Conservation (phyloP, 2,797 vertebrate genomes). For the Argentina silus region DNA sequence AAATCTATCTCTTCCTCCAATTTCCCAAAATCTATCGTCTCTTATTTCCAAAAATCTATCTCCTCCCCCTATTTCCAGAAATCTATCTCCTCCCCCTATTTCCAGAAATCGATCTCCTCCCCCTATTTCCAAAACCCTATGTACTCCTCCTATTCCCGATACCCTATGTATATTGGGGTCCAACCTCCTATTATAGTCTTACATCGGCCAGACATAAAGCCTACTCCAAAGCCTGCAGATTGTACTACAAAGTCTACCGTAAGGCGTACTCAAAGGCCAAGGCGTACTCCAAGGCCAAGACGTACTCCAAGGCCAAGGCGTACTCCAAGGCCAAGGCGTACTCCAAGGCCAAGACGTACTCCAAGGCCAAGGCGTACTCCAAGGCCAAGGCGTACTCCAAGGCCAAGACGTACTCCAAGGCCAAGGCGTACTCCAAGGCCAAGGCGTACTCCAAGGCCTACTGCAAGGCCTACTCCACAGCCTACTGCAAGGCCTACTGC, state of each 20-base stretch:
- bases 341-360: neutral
- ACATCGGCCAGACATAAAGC: neutral
- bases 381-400: neutral
- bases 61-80: neutral
- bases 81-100: neutral
- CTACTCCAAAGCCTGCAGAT: neutral
- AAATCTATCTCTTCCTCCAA: too few species aligned
- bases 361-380: neutral
- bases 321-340: neutral
- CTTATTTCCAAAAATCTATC: too few species aligned
- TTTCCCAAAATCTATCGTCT: neutral
- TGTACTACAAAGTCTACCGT: neutral
- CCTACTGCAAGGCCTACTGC: too few species aligned
- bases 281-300: too few species aligned
- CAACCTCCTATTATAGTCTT: slow-evolving; percentile 2
- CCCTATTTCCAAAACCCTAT: slow-evolving; percentile 1
- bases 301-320: too few species aligned
- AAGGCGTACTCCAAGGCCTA: neutral
- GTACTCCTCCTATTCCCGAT: too few species aligned
- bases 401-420: neutral
- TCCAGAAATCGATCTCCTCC: neutral
- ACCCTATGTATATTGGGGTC: neutral
- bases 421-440: too few species aligned
- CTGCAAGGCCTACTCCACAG: neutral
- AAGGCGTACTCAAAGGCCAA: too few species aligned